Evolutionary conservation across 1,140 invertebrate species (phyloP), one percentile per base, ranked within the genome.

Genomic region (Hyposmocoma kahamanoa): DNA sequence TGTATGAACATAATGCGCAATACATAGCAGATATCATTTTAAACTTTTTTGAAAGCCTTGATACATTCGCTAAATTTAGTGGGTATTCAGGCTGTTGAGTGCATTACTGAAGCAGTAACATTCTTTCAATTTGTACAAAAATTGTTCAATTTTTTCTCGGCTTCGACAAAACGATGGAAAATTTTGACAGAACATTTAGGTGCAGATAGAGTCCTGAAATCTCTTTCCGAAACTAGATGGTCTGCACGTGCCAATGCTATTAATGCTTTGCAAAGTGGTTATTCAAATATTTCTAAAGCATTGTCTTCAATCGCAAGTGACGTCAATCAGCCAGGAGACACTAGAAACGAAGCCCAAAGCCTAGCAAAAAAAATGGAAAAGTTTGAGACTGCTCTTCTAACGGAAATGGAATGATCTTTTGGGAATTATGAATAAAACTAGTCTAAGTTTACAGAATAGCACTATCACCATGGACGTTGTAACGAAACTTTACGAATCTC

Each of bases 101-200:
- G 47, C 41, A 43, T 54, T 1, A 13, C 22, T 11, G 49, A 57
- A 46, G 56, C 45, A 42, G 13, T 32, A 28, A 15, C 22, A 42
- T 59, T 60, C 28, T 70, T 68, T 53, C 28, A 46, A 50, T 22
- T 72, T 1, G 26, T 70, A 41, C 53, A 65, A 32, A 42, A 58
- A 55, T 10, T 72, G 42, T 70, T 62, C 45, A 62, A 50, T 28
- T 71, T 72, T 67, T 70, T 67, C 58, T 55, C 59, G 42, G 53
- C 32, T 22, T 66, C 61, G 21, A 71, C 65, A 19, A 45, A 66
- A n/a, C 11, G 67, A 13, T 68, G 62, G 55, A 44, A 50, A 39
- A 54, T 55, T 10, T 46, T 56, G 22, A 50, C 22, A 53, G 44
- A 61, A 22, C 28, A 61, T 50, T 47, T 57, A 47, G 47, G n/a